These are phyloP conservation scores for Anisognathus igniventris DNA, from an alignment of 2,797 vertebrate genomes.

Conservation along the genomic window DNA sequence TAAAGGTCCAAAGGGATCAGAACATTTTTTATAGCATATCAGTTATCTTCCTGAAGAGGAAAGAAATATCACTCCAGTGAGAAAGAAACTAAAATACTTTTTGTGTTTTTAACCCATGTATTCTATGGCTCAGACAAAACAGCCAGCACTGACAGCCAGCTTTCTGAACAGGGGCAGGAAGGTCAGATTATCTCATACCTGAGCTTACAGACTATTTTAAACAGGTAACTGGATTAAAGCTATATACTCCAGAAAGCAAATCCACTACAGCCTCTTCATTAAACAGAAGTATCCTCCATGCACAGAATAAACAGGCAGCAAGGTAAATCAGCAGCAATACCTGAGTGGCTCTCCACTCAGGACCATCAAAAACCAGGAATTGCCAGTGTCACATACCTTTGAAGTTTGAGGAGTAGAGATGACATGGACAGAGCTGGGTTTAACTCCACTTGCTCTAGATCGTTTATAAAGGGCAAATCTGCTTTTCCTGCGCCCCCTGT, in stretches of 20 bases:
- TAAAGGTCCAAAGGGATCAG: neutral
- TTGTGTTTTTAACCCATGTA: neutral
- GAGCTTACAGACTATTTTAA: neutral
- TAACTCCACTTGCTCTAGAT: constrained; percentile 93
- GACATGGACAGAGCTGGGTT: constrained; percentile 94
- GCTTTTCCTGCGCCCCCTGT: constrained; percentile 95
- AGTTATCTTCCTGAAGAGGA: neutral
- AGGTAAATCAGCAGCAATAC: neutral
- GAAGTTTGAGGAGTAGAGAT: constrained; percentile 93
- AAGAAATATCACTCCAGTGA: neutral
- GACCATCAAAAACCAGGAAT: neutral
- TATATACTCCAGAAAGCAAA: neutral
- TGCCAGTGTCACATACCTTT: constrained; percentile 79
- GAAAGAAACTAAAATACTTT: neutral
- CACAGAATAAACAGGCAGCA: neutral
- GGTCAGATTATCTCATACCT: neutral
- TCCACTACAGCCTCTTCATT: neutral
- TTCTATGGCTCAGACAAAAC: neutral
- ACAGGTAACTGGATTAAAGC: neutral
- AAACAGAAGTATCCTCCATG: neutral
- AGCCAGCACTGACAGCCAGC: neutral
- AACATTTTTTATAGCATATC: neutral
- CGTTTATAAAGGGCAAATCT: constrained; percentile 94
- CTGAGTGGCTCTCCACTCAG: neutral
- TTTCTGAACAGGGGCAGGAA: neutral